Base-by-base conservation (phyloP, 2,888 invertebrate species). In the Stenolophus ochropezus region DNA sequence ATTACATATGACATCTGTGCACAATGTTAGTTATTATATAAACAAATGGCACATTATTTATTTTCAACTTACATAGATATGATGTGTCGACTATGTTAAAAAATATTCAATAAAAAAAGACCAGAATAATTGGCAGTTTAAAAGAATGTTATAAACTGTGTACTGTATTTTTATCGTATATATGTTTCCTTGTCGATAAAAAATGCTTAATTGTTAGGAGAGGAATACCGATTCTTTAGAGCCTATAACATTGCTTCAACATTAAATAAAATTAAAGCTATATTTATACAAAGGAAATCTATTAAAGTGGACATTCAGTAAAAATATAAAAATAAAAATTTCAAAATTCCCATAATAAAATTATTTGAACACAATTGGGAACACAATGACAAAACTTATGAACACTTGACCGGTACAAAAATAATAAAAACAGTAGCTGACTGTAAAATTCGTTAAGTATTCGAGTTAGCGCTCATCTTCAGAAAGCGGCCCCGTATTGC, bases 121-220 rank as follows among this genome's bases (percentile, higher is more conserved):
- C 86, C 86, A 86, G 87, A 85, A 86, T 85, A 85, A 86, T 86
- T 88, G 89, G 88, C 88, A 88, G 88, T 89, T 87, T 84, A 79
- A 42, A 85, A 83, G 84, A 85, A 81, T 81, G 74, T 81, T 81
- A 81, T 20, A 73, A 74, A 79, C 58, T 81, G 80, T 75, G 25
- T 75, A 75, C 58, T 61, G 25, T 74, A 74, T 61, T 81, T 51
- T 71, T 27, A 23, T 75, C 81, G 65, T 75, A 75, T 61, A 75
- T 73, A 4, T 49, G 27, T 33, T 42, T 18, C 16, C 23, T 65
- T 65, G 47, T 20, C 18, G 47, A 49, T 49, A 47, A 73, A 73
- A 27, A 73, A 1, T 49, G 8, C 25, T 27, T 65, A 14, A 61
- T 69, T 69, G 27, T 69, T 69, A 21, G n/a, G 69, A 33, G 33